Percentiles rank a stretch among this genome's conserved stretches.
Conservation (phyloP, 2,888 invertebrate species). For the Athalia cordata region DNA sequence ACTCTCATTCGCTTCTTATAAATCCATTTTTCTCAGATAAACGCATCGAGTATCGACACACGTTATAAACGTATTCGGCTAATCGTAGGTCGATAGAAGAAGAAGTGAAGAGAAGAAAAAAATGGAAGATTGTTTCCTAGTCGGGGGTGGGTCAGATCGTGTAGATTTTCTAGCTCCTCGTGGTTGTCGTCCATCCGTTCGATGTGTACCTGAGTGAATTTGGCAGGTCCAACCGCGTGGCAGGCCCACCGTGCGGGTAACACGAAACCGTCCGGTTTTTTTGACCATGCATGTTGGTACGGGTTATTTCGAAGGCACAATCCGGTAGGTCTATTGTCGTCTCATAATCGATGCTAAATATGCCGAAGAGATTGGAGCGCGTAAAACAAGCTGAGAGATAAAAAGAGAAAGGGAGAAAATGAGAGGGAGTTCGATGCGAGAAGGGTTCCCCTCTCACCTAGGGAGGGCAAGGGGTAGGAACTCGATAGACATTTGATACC, state of each 20-base stretch:
- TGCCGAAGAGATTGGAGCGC: conserved; percentile 51
- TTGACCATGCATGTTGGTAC: conserved; percentile 36
- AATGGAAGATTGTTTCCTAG: background rate
- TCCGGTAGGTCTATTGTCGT: conserved; percentile 67
- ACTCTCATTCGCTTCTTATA: no score
- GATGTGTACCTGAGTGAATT: conserved; percentile 57
- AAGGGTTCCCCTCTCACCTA: background rate
- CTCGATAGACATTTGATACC: conserved; percentile 60
- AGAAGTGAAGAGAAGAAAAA: no score
- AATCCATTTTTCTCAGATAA: no score
- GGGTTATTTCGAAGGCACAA: conserved; percentile 50
- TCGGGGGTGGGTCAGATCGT: background rate
- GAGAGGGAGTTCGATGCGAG: conserved; percentile 36
- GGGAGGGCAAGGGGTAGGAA: conserved; percentile 45
- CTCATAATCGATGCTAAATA: conserved; percentile 69
- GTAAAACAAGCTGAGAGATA: conserved; percentile 21
- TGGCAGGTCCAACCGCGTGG: conserved; percentile 53
- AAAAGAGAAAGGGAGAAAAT: conserved; percentile 3
- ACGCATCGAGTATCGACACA: no score
- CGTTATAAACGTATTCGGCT: no score
- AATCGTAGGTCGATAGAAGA: no score
- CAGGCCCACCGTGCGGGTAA: conserved; percentile 59
- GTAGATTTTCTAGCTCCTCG: background rate
- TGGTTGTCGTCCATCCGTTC: conserved; percentile 1
- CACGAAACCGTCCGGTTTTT: conserved; percentile 56